These are phyloP conservation scores for Tigriopus californicus DNA, from an alignment of 2,888 invertebrate genomes.

Conservation along the genomic window DNA sequence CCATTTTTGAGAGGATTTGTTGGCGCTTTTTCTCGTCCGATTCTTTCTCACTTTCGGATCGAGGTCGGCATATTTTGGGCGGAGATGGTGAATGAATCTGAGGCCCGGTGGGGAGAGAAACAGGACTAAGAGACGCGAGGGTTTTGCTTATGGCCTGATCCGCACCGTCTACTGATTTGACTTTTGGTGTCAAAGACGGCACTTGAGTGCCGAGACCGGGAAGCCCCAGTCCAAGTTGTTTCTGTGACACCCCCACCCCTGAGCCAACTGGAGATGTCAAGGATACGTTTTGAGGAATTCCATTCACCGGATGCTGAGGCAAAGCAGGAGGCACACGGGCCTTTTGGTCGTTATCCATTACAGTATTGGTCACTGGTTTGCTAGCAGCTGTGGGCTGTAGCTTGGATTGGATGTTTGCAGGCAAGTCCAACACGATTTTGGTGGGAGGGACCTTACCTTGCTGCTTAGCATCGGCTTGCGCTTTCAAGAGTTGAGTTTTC, in stretches of 20 bases:
- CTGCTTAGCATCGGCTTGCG: slow-evolving; percentile 12
- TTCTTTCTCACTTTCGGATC: not conserved
- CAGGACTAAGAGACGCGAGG: slow-evolving; percentile 21
- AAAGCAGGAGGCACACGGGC: not conserved
- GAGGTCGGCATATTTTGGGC: too few species aligned
- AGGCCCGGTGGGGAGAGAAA: slow-evolving; percentile 16
- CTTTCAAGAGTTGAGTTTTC: slow-evolving; percentile 44
- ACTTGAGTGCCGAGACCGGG: too few species aligned
- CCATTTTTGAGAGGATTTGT: slow-evolving; percentile 38
- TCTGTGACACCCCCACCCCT: too few species aligned
- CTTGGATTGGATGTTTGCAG: slow-evolving; percentile 19
- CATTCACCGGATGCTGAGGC: not conserved
- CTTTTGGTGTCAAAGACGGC: too few species aligned
- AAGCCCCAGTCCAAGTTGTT: too few species aligned
- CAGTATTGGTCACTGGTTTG: too few species aligned
- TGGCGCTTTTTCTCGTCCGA: slow-evolving; percentile 37
- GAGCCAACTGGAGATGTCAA: not conserved
- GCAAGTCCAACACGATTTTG: slow-evolving; percentile 19
- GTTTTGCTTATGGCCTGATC: too few species aligned
- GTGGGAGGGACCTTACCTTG: slow-evolving; percentile 10
- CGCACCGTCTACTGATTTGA: too few species aligned
- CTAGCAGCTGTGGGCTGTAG: not conserved
- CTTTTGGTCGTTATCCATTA: too few species aligned
- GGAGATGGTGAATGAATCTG: too few species aligned
- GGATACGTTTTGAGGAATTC: not conserved